Percentiles rank a stretch among this genome's conserved stretches.
These are phyloP conservation scores for Hippocampus guttulatus DNA, from an alignment of 2,113 vertebrate species.

Conservation along the genomic window DNA sequence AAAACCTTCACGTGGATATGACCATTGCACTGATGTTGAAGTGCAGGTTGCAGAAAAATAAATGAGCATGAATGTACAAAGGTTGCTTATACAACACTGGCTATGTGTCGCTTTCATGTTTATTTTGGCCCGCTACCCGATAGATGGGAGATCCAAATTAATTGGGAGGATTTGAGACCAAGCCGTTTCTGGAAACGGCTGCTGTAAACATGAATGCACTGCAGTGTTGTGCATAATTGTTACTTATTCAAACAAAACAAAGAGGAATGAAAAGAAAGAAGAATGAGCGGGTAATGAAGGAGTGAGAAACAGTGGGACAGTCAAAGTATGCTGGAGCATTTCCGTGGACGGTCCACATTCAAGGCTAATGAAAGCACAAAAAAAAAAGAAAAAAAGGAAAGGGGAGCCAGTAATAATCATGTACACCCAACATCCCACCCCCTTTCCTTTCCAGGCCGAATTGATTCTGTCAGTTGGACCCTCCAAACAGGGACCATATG, in stretches of 20 bases:
- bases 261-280: conserved; percentile 40
- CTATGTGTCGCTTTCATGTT: conserved; percentile 34
- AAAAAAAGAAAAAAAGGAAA: conserved; percentile 32
- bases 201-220: background rate
- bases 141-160: conserved; percentile 42
- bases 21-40: conserved; percentile 38
- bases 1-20: conserved; percentile 59
- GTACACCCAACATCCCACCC: conserved; percentile 28
- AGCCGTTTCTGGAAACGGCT: conserved; percentile 6
- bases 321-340: background rate
- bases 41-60: conserved; percentile 40
- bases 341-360: conserved; percentile 23
- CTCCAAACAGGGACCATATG: conserved; percentile 77
- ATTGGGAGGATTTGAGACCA: conserved; percentile 55
- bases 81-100: conserved; percentile 2
- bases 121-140: conserved; percentile 32
- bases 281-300: conserved; percentile 35
- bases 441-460: conserved; percentile 58
- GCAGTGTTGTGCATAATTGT: conserved; percentile 36
- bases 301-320: background rate
- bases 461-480: conserved; percentile 69
- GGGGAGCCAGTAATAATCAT: conserved; percentile 41
- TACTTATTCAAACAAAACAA: conserved; percentile 31
- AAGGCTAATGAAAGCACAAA: conserved; percentile 48
- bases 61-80: conserved; percentile 23